These are phyloP conservation scores for Marmota flaviventris DNA, from an alignment of 2,113 vertebrate genomes.

Conservation along the genomic window DNA sequence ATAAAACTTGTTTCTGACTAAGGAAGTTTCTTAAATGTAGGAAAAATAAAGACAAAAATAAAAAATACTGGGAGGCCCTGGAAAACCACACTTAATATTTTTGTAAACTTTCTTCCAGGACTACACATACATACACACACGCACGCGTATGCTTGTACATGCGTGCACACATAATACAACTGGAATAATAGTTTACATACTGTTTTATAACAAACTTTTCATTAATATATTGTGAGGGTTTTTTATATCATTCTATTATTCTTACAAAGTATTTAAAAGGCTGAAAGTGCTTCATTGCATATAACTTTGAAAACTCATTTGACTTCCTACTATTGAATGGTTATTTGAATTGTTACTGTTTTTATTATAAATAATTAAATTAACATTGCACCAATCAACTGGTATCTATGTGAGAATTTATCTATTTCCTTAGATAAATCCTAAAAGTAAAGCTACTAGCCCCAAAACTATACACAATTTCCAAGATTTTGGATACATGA, in stretches of 20 bases:
- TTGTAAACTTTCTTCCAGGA: background rate
- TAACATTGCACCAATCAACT: background rate
- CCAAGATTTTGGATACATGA: background rate
- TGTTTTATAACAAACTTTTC: conserved; percentile 19
- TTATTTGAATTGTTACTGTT: background rate
- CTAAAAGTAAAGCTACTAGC: background rate
- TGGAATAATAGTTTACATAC: background rate
- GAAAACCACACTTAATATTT: background rate
- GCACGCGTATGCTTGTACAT: fast-evolving
- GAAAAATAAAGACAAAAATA: background rate
- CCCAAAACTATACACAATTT: background rate
- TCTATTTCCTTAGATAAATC: conserved; percentile 20
- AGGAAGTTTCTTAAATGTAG: background rate
- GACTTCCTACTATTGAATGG: background rate
- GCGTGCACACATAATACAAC: background rate
- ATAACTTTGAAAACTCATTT: conserved; percentile 5
- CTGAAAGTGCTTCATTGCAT: background rate
- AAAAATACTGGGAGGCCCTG: background rate
- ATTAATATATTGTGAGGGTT: background rate
- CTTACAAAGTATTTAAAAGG: background rate
- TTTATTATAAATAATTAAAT: conserved; percentile 41
- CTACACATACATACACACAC: background rate
- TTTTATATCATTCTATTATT: background rate
- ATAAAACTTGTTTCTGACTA: conserved; percentile 25
- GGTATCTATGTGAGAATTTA: background rate